Evolutionary conservation across 2,113 vertebrate genomes (phyloP), one percentile per base, ranked within the genome.

Genomic region (Myrmophylax atrothorax): DNA sequence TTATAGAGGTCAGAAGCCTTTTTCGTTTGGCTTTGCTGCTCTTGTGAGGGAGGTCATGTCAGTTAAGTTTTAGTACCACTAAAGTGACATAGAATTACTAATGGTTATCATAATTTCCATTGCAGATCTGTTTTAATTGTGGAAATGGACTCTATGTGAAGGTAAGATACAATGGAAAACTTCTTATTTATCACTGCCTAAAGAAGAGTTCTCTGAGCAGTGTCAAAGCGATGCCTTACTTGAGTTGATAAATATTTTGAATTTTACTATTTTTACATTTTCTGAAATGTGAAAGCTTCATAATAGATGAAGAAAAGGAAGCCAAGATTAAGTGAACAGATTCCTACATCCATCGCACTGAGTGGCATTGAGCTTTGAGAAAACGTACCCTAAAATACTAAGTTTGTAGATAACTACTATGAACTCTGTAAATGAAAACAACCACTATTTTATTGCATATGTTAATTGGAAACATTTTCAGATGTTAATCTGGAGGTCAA

Each of bases 121-220:
- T 97, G 56, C 95, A 98, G 98, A 76, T 98, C 69, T 98, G 78
- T 87, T 88, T 98, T 80, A 81, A 67, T 86, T 91, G 88, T 79
- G 98, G 97, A 95, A 90, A 76, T 93, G 97, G 97, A 75, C 97
- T 98, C 85, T 63, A 97, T 6, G 67, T 98, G 46, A 92, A 98
- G 98, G 98, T 98, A 97, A 70, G 97, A 59, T 72, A 69, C 55
- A 23, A 74, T 24, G 16, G 28, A 82, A 81, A 92, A 59, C 17
- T 82, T 79, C 82, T 82, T 49, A 29, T 75, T 87, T 52, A 37
- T 72, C 28, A 25, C 1, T 86, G 20, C 11, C 35, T 91, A 9
- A 72, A 70, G 29, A 86, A 75, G 9, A 14, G 12, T 8, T 62
- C 33, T 91, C 37, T 88, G 42, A 75, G 38, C 37, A 31, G 42